Conservation (phyloP, 1,140 invertebrate genomes). For the Drosophila repletoides region DNA sequence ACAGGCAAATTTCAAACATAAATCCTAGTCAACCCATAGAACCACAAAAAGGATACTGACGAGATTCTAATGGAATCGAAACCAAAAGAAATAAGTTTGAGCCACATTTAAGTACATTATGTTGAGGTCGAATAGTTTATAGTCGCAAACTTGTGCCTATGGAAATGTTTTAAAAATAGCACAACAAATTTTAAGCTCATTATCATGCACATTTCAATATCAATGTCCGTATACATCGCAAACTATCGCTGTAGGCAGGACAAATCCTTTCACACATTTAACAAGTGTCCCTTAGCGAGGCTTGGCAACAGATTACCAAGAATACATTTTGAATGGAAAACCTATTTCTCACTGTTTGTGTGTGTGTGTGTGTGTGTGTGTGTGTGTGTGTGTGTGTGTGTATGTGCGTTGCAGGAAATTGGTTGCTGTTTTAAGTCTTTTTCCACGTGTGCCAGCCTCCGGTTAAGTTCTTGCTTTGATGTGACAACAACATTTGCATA, state of each 20-base stretch:
- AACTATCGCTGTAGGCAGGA: conserved; percentile 41
- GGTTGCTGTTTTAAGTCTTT: conserved; percentile 30
- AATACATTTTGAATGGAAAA: conserved; percentile 31
- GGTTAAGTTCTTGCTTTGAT: conserved; percentile 30
- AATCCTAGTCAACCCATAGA: conserved; percentile 10
- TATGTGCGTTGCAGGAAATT: conserved; percentile 5
- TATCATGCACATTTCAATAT: conserved; percentile 69
- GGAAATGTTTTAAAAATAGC: conserved; percentile 13
- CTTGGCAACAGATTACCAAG: conserved; percentile 11
- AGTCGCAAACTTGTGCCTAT: conserved; percentile 4
- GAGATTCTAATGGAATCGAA: conserved; percentile 19
- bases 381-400: neutral
- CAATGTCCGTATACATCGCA: conserved; percentile 46
- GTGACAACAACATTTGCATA: conserved; percentile 31
- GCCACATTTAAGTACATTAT: conserved; percentile 47
- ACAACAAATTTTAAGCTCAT: conserved; percentile 61
- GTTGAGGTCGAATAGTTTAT: conserved; percentile 23
- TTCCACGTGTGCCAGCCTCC: conserved; percentile 16
- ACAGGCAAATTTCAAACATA: conserved; percentile 24
- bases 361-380: neutral
- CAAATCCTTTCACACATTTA: conserved; percentile 60
- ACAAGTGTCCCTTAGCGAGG: conserved; percentile 22
- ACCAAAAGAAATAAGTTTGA: conserved; percentile 44
- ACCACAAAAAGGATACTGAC: conserved; percentile 30
- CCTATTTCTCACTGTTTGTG: conserved; percentile 2